These are phyloP conservation scores for Psittacula echo DNA, from an alignment of 2,797 vertebrate genomes.

Conservation along the genomic window DNA sequence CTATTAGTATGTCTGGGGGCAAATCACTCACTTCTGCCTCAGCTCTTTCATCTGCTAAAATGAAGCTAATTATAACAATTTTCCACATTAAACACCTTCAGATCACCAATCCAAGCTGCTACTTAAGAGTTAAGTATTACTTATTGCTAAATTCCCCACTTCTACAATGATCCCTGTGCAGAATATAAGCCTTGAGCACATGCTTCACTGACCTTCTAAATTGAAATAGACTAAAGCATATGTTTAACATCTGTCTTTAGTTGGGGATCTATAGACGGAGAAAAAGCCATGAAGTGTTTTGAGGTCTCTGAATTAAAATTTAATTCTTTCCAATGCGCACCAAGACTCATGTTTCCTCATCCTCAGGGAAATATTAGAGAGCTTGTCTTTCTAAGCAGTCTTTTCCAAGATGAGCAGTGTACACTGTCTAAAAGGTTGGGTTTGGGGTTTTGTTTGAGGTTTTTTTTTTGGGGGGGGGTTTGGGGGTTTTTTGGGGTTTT, in stretches of 20 bases:
- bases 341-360: neutral
- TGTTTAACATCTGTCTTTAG: conserved; percentile 59
- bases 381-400: neutral
- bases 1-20: neutral
- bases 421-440: neutral
- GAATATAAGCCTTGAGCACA: neutral
- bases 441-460: no score
- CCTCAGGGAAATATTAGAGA: neutral
- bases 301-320: neutral
- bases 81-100: conserved; percentile 7
- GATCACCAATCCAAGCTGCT: neutral
- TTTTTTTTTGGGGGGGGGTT: no score
- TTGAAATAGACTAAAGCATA: conserved; percentile 44
- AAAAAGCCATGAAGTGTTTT: neutral
- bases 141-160: conserved; percentile 32
- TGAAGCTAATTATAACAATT: conserved; percentile 19
- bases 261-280: conserved; percentile 13
- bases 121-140: conserved; percentile 31
- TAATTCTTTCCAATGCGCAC: neutral
- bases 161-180: neutral
- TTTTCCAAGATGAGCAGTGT: neutral
- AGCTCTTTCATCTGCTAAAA: neutral
- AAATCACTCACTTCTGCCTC: neutral
- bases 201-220: conserved; percentile 21
- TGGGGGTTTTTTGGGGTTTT: no score